Conservation (phyloP, 2,888 invertebrate genomes). For the Rhogogaster chlorosoma region DNA sequence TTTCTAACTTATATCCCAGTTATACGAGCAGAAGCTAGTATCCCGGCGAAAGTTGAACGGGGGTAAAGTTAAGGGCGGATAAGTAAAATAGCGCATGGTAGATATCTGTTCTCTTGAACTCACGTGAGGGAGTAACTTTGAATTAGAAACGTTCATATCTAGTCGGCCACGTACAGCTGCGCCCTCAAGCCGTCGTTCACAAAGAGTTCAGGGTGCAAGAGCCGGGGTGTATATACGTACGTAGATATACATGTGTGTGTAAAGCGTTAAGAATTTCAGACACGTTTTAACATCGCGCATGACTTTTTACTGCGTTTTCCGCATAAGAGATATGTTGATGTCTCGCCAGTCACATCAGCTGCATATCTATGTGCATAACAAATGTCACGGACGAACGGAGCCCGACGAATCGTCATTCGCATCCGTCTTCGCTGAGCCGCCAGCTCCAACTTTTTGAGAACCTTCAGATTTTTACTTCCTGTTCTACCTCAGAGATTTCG, state of each 20-base stretch:
- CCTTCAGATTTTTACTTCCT: neutral
- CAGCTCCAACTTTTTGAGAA: neutral
- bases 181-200: slow-evolving; percentile 29
- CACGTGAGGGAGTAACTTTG: slow-evolving; percentile 6
- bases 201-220: slow-evolving; percentile 21
- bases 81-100: slow-evolving; percentile 27
- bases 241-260: neutral
- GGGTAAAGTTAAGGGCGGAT: slow-evolving; percentile 12
- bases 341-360: slow-evolving; percentile 31
- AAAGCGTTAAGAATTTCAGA: slow-evolving; percentile 37
- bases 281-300: slow-evolving; percentile 25
- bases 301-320: slow-evolving; percentile 19
- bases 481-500: neutral
- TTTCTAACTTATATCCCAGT: slow-evolving; percentile 1
- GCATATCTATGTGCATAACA: slow-evolving; percentile 38
- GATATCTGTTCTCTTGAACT: slow-evolving; percentile 5
- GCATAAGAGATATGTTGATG: slow-evolving; percentile 19
- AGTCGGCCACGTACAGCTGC: slow-evolving; percentile 18
- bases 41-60: neutral
- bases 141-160: slow-evolving; percentile 24
- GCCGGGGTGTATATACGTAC: neutral
- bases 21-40: neutral
- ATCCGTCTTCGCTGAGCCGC: neutral
- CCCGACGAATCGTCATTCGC: neutral
- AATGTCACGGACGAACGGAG: slow-evolving; percentile 16